Evolutionary conservation across 2,888 invertebrate genomes (phyloP).

Genomic region (Mythimna albipuncta): DNA sequence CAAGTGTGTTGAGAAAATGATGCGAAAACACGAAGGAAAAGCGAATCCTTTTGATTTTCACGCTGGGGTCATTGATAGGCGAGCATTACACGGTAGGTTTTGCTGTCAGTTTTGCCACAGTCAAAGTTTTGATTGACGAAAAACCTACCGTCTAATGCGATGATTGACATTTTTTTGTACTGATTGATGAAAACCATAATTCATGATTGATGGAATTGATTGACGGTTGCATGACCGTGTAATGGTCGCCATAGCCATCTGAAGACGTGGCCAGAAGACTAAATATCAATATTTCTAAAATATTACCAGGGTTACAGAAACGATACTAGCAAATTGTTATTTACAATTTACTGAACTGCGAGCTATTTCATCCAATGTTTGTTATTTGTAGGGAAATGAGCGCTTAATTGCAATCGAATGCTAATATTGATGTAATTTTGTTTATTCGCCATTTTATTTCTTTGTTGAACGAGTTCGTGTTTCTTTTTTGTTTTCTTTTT

Average conservation of each 20-base stretch:
- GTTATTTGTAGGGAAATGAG: constrained; percentile 28
- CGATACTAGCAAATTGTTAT: not conserved
- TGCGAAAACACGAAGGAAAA: constrained; percentile 47
- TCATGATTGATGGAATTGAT: no score
- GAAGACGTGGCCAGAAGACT: constrained; percentile 21
- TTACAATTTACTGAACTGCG: constrained; percentile 3
- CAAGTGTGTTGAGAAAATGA: constrained; percentile 38
- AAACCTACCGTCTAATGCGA: no score
- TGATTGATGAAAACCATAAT: no score
- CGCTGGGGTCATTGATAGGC: constrained; percentile 4
- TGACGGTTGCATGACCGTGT: no score
- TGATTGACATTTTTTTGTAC: no score
- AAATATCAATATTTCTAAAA: constrained; percentile 39
- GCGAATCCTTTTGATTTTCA: constrained; percentile 49
- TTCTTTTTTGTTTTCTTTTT: no score
- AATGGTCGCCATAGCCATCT: not conserved
- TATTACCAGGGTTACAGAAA: not conserved
- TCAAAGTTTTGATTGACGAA: no score
- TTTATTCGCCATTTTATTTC: constrained; percentile 19
- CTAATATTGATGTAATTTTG: constrained; percentile 23
- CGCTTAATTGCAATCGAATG: constrained; percentile 27
- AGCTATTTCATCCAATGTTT: constrained; percentile 20
- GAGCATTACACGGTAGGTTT: no score
- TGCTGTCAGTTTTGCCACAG: no score
- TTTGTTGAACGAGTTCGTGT: not conserved